Base-by-base conservation (phyloP, 2,113 vertebrate genomes). In the Anthoscopus minutus region DNA sequence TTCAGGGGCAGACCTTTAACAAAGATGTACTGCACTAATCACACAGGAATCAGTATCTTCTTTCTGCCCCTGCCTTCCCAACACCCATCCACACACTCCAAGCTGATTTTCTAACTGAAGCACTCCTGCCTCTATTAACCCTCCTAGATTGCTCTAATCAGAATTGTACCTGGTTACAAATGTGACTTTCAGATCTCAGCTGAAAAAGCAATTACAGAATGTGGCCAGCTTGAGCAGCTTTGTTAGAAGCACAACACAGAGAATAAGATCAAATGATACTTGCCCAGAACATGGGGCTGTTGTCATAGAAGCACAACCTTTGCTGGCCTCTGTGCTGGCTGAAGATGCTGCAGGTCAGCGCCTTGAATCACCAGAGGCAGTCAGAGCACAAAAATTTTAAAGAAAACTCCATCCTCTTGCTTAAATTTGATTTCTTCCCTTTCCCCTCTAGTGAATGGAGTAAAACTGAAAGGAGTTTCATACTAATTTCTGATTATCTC, bases 301-400 rank as follows among this genome's bases (percentile, higher is more conserved):
- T 97, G 96, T 95, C 95, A 96, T 95, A 96, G 96, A 97, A 95
- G 96, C 96, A 86, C 81, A 86, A 24, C 48, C 11, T 62, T 77
- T 1, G 0, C 83, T 85, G 81, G 57, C 67, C 77, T 64, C 93
- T n/a, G 38, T 16, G 51, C 88, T 80, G 22, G 4, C 79, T 35
- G 61, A 56, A 78, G 88, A 88, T 90, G 88, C 61, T 67, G 69
- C 81, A 74, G 87, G 79, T 42, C 13, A 13, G 60, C 2, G 25
- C 73, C 67, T 42, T 27, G 19, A 53, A 64, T 67, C 45, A 38
- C 81, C 58, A 83, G 4, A 77, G 44, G 61, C 67, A 64, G 60
- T 10, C 5, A 1, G 60, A 87, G 45, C 44, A 72, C 69, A 76
- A 33, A 44, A 33, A 71, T 40, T 50, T 61, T 56, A 71, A 92